phyloP scores from a whole-genome alignment of 2,888 invertebrate species.

The Gymnosoma rotundatum region DNA sequence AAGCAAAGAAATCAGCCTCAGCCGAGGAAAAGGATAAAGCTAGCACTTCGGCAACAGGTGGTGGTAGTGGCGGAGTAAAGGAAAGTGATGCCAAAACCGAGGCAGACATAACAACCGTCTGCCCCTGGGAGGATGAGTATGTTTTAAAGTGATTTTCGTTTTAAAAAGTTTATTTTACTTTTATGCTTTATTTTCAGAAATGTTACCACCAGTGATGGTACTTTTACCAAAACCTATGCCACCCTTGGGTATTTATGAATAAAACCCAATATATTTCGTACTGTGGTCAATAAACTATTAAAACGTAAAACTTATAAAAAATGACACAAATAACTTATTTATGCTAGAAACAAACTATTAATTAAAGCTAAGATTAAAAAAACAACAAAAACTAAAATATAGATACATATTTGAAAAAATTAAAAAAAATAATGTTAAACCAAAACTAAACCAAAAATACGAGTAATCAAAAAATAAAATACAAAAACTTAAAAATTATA shows the following conservation, averaged over 20 bases:
- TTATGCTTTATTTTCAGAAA: conserved; percentile 84
- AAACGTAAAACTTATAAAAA: conserved; percentile 73
- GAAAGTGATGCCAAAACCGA: conserved; percentile 70
- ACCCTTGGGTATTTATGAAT: conserved; percentile 95
- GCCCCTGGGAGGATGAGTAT: conserved; percentile 98
- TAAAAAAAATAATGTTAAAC: not conserved
- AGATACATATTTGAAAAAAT: not conserved
- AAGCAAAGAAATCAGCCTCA: conserved; percentile 75
- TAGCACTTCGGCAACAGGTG: conserved; percentile 61
- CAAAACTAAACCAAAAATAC: conserved; percentile 1
- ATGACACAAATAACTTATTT: conserved; percentile 70
- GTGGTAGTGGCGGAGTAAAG: conserved; percentile 41
- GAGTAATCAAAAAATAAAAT: not conserved
- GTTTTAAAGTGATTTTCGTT: conserved; percentile 80
- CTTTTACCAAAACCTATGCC: conserved; percentile 96
- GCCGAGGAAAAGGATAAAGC: conserved; percentile 76
- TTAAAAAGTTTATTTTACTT: not conserved
- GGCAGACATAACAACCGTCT: conserved; percentile 90
- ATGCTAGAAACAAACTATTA: conserved; percentile 42
- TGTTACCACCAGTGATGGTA: conserved; percentile 90
- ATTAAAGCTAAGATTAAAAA: conserved; percentile 49
- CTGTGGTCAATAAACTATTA: conserved; percentile 74
- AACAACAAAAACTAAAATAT: conserved; percentile 1
- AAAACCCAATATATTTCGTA: conserved; percentile 74
- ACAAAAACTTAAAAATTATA: conserved; percentile 10